Base-by-base conservation (phyloP, 2,888 invertebrate species). In the Craniophora ligustri region DNA sequence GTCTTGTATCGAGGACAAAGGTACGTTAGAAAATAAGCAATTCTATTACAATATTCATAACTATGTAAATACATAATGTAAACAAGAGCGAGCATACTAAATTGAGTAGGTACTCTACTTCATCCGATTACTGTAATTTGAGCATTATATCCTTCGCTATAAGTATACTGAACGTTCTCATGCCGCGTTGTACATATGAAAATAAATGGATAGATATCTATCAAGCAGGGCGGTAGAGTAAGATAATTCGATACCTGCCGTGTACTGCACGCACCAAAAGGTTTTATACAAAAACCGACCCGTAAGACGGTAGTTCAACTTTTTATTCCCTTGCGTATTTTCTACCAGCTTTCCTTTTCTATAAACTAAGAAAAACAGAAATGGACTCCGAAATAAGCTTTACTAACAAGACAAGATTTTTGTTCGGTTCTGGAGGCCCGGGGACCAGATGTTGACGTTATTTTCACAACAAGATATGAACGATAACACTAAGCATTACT, bases 211-310 rank as follows among this genome's bases (percentile, higher is more conserved):
- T 65, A 64, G 44, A 55, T 61, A 68, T 78, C 69, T 71, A 77
- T 79, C 74, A 81, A 72, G 55, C 46, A 46, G 56, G 16, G 71
- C 65, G 59, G 56, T 60, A 66, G 67, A 26, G 76, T 66, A 70
- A 53, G 62, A 78, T 76, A 77, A 81, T 77, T 70, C 65, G 66
- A 75, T 76, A 74, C 70, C 62, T 58, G 58, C 38, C 15, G 28
- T 50, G 59, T 51, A 65, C 35, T 14, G 14, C 31, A n/a, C n/a
- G 26, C n/a, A 26, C 64, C 55, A 30, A 46, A 35, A 2, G 3
- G 15, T 45, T 40, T 14, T 13, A 61, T 28, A 36, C 32, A 13
- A 36, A 61, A 26, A 40, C 7, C 26, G 15, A 2, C 3, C 31
- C 21, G 32, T 39, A 32, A n/a, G 10, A 23, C 14, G 8, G 10